Conservation (phyloP, 2,888 invertebrate genomes). For the Stenodera caucasica region DNA sequence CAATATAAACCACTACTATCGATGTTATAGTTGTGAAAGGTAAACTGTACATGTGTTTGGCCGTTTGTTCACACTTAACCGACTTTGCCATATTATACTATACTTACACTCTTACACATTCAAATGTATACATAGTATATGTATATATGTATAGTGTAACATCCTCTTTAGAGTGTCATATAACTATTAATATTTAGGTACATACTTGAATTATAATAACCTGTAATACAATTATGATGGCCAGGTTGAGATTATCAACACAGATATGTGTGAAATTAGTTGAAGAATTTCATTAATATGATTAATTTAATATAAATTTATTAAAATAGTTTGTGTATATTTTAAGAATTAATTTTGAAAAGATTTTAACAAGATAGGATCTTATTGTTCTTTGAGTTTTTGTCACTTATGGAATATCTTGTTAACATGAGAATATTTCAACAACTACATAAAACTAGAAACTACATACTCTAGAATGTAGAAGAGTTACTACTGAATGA, state of each 20-base stretch:
- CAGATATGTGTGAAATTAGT: neutral
- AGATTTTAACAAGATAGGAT: too few relatives aligned
- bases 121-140: neutral
- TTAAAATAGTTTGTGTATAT: too few relatives aligned
- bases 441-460: too few relatives aligned
- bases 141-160: neutral
- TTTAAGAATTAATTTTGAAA: too few relatives aligned
- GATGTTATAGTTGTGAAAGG: neutral
- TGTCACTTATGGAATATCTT: too few relatives aligned
- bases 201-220: neutral
- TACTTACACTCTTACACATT: neutral
- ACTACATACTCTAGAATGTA: too few relatives aligned
- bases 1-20: constrained; percentile 17
- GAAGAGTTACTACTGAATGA: too few relatives aligned
- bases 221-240: neutral
- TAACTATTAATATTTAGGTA: neutral
- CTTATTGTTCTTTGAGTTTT: too few relatives aligned
- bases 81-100: neutral
- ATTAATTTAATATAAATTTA: too few relatives aligned
- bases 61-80: constrained; percentile 4
- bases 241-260: neutral
- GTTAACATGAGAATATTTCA: too few relatives aligned
- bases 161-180: neutral
- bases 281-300: too few relatives aligned
- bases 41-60: constrained; percentile 5